Evolutionary conservation across 1,140 invertebrate species (phyloP).

Genomic region (Ooceraea biroi): DNA sequence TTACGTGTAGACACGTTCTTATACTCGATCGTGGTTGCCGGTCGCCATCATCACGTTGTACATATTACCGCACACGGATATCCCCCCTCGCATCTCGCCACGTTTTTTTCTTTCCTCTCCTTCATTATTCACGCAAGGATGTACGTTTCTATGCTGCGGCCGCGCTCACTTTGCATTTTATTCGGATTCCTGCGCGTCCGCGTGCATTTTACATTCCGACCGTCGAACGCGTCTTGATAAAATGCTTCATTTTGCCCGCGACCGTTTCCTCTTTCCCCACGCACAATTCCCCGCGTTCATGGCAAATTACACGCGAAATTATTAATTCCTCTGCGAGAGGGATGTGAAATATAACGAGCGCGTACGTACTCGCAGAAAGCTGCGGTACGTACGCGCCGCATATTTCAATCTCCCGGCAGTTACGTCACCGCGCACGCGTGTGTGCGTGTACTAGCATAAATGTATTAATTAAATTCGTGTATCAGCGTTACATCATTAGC

Average conservation of each 20-base stretch:
- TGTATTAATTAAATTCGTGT: conserved; percentile 4
- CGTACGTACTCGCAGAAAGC: too few species aligned
- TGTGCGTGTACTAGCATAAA: not conserved
- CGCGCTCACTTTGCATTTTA: conserved; percentile 64
- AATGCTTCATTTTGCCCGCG: not conserved
- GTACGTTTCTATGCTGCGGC: conserved; percentile 32
- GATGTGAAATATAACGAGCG: too few species aligned
- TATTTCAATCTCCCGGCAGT: not conserved
- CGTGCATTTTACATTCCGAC: conserved; percentile 41
- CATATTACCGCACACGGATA: conserved; percentile 10
- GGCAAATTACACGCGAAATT: not conserved
- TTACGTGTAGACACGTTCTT: conserved; percentile 43
- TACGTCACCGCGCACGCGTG: too few species aligned
- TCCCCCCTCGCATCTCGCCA: not conserved
- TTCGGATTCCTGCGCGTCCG: conserved; percentile 43
- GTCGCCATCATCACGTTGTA: not conserved
- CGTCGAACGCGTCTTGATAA: conserved; percentile 21
- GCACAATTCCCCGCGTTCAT: not conserved
- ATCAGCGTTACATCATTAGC: not conserved
- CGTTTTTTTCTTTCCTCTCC: conserved; percentile 27
- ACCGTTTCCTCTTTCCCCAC: not conserved
- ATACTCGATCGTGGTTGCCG: conserved; percentile 29
- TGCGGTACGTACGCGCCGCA: not conserved
- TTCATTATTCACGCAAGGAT: conserved; percentile 63
- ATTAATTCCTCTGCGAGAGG: too few species aligned